These are phyloP conservation scores for Akabosia matsudoensis DNA, from an alignment of 1,140 invertebrate genomes.

Conservation along the genomic window DNA sequence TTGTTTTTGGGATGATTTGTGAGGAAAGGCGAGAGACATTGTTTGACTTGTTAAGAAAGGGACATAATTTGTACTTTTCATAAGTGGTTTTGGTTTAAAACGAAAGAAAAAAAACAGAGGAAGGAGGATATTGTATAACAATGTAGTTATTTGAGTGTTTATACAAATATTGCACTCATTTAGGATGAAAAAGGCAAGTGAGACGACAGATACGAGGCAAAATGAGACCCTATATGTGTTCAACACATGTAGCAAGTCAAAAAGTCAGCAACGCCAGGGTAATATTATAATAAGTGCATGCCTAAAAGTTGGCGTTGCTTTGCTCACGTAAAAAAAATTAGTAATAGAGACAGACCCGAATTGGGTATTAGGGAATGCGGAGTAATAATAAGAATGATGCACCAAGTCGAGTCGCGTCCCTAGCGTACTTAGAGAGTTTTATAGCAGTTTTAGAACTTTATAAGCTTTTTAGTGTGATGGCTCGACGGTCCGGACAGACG, in stretches of 20 bases:
- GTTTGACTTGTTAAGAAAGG: constrained; percentile 17
- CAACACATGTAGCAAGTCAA: constrained; percentile 20
- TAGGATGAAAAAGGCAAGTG: neutral
- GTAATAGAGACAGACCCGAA: too few species aligned
- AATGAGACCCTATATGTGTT: neutral
- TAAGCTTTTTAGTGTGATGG: neutral
- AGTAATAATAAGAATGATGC: neutral
- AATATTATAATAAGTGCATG: neutral
- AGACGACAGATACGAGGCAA: neutral
- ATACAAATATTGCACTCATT: too few species aligned
- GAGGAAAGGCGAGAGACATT: constrained; percentile 22
- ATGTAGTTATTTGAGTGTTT: neutral
- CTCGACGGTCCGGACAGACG: neutral
- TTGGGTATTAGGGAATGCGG: too few species aligned
- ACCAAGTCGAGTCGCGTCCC: neutral
- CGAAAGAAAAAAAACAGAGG: neutral
- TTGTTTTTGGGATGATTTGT: constrained; percentile 23
- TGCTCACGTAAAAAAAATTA: too few species aligned
- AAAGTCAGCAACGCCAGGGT: constrained; percentile 7
- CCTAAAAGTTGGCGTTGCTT: too few species aligned
- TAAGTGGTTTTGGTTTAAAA: constrained; percentile 2
- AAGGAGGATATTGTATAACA: neutral
- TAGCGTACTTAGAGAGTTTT: neutral
- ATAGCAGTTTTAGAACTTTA: constrained; percentile 21
- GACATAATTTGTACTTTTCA: constrained; percentile 23